Evolutionary conservation across 2,888 invertebrate genomes (phyloP).

Genomic region (Lasius fuliginosus): DNA sequence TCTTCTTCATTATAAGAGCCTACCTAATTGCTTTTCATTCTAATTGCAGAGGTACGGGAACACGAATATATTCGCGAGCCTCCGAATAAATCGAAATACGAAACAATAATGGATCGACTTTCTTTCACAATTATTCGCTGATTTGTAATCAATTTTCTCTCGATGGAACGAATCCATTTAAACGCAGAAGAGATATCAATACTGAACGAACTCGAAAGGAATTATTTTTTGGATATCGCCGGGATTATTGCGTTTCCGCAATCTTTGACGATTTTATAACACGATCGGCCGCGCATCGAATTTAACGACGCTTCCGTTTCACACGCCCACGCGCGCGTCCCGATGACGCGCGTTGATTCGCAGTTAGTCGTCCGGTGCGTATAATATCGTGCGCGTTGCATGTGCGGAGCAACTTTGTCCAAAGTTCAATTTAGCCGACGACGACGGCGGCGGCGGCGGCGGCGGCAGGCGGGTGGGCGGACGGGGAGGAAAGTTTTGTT

Average conservation of each 20-base stretch:
- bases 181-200: not conserved
- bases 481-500: conserved; percentile 78
- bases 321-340: conserved; percentile 65
- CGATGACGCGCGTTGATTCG: conserved; percentile 75
- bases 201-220: not conserved
- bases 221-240: not conserved
- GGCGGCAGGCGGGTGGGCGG: conserved; percentile 24
- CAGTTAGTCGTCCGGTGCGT: conserved; percentile 33
- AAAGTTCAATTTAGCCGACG: conserved; percentile 77
- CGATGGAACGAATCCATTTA: not conserved
- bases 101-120: not conserved
- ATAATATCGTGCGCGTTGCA: conserved; percentile 64
- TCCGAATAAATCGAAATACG: not conserved
- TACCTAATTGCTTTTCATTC: not conserved
- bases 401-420: conserved; percentile 69
- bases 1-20: conserved; percentile 16
- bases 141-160: not conserved
- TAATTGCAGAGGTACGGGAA: not conserved
- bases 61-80: not conserved
- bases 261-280: conserved; percentile 54
- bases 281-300: conserved; percentile 49
- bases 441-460: conserved; percentile 27
- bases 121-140: not conserved
- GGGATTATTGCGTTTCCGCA: conserved; percentile 51
- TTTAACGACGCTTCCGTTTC: conserved; percentile 72